Evolutionary conservation across 1,140 invertebrate genomes (phyloP), one percentile per base, ranked within the genome.

Genomic region (Cotesia typhae): DNA sequence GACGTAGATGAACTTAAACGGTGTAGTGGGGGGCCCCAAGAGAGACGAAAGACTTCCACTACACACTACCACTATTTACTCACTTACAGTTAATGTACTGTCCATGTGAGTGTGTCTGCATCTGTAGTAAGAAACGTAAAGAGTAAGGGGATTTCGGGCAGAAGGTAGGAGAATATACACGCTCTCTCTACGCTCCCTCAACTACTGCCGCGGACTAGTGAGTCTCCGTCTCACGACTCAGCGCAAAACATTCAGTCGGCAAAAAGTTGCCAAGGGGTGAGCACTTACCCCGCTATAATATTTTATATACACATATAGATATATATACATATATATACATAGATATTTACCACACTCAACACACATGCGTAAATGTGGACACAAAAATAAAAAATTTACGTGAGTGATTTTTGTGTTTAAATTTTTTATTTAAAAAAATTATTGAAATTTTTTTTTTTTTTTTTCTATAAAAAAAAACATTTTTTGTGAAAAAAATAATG

Each of bases 201-300:
- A 60, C 65, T 55, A 60, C 64, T 57, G 68, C 53, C 63, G 75
- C 68, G 68, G 41, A 47, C 41, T 53, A 67, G 51, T 10, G 73
- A 66, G 63, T 35, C 77, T 37, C 5, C 64, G 70, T 75, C 77
- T 47, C 41, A 47, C 41, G 77, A 78, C 52, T 77, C 78, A 75
- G 82, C 84, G 83, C 84, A 87, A 87, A 86, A 86, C 85, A 86
- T 87, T 87, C 83, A 87, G 86, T 87, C 84, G 85, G 85, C 85
- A 87, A 87, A 87, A 87, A 87, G 86, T 87, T 87, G 83, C 81
- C 86, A 85, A 85, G 86, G 86, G 85, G 84, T 87, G 82, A 85
- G 79, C 85, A 84, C 83, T 80, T 83, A 78, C 81, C 81, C 80
- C 79, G 36, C 17, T 52, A 53, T 51, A 12, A 64, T 53, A 28